Conservation (phyloP, 2,113 vertebrate species). For the Benitochromis conjunctus region DNA sequence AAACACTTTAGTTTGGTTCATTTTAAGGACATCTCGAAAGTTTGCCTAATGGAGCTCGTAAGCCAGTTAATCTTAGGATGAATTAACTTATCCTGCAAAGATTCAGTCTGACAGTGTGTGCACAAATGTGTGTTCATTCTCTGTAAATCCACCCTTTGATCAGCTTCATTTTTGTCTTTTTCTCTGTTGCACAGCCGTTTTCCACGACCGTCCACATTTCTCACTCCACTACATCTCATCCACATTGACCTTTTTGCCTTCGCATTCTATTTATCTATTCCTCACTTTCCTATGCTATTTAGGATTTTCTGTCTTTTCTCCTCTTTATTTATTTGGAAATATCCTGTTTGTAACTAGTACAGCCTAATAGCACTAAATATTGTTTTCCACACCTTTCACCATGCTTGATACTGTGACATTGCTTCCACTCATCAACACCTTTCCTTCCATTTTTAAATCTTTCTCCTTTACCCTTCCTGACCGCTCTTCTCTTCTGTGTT, state of each 20-base stretch:
- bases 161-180: neutral
- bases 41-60: conserved; percentile 12
- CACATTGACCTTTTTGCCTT: conserved; percentile 17
- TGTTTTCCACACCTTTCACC: neutral
- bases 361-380: neutral
- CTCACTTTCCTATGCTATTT: neutral
- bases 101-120: neutral
- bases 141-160: conserved; percentile 4
- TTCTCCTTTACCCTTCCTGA: neutral
- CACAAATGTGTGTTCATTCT: neutral
- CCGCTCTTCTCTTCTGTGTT: neutral
- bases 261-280: neutral
- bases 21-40: conserved; percentile 10
- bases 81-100: conserved; percentile 3
- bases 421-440: neutral
- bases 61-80: neutral
- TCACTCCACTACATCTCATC: neutral
- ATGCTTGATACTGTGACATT: neutral
- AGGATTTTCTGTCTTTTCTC: neutral
- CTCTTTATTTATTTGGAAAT: neutral
- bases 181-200: neutral
- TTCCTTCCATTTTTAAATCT: neutral
- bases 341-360: neutral
- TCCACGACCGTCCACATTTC: neutral
- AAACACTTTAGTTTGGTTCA: neutral